Conservation (phyloP, 2,888 invertebrate species). For the Zaprionus obscuricornis region DNA sequence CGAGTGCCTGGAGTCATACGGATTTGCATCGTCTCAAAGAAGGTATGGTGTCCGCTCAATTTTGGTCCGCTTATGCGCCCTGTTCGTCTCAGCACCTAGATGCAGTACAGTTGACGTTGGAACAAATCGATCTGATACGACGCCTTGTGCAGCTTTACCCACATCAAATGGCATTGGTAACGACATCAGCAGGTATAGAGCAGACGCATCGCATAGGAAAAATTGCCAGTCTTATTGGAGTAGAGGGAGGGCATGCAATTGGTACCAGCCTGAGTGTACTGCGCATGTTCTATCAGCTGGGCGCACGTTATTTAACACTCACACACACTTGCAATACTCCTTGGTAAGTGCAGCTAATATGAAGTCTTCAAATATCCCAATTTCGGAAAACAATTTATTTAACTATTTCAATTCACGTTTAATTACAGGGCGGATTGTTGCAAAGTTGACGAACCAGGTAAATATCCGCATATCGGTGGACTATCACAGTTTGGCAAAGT, state of each 20-base stretch:
- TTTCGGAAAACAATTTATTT: too few relatives aligned
- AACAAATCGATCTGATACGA: conserved; percentile 90
- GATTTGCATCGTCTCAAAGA: conserved; percentile 89
- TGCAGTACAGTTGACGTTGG: conserved; percentile 88
- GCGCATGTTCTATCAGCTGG: conserved; percentile 88
- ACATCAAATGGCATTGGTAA: conserved; percentile 90
- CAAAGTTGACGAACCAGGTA: conserved; percentile 86
- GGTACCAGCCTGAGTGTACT: conserved; percentile 89
- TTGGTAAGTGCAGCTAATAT: conserved; percentile 85
- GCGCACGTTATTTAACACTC: conserved; percentile 90
- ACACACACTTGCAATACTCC: conserved; percentile 91
- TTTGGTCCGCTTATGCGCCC: conserved; percentile 90
- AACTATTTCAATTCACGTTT: too few relatives aligned
- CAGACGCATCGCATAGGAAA: conserved; percentile 86
- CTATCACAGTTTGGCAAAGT: conserved; percentile 87
- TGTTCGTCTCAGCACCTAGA: conserved; percentile 89
- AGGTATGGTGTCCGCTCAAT: conserved; percentile 91
- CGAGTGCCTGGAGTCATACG: conserved; percentile 91
- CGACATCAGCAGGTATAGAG: conserved; percentile 87
- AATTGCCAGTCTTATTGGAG: conserved; percentile 90
- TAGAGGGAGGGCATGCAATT: conserved; percentile 90
- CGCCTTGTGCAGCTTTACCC: conserved; percentile 91
- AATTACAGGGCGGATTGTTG: conserved; percentile 86
- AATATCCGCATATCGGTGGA: conserved; percentile 86
- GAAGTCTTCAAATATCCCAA: too few relatives aligned